Evolutionary conservation across 2,888 invertebrate species (phyloP).

Genomic region (Cacoxenus indagator): DNA sequence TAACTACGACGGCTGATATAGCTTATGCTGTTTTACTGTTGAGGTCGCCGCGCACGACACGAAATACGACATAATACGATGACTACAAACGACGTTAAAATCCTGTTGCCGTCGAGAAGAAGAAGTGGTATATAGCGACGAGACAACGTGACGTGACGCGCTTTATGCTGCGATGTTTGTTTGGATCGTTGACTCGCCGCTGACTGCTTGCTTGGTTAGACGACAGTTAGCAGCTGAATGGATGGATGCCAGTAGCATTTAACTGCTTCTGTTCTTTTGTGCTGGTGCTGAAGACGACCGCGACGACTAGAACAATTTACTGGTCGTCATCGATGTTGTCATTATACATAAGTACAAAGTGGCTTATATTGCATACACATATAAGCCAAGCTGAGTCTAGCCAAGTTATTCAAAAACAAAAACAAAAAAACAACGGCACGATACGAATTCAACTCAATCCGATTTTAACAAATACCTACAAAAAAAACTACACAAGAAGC

Average conservation of each 20-base stretch:
- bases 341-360: conserved; percentile 13
- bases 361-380: too few relatives aligned
- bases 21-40: too few relatives aligned
- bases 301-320: not conserved
- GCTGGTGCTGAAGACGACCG: not conserved
- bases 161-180: not conserved
- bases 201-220: not conserved
- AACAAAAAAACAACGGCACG: not conserved
- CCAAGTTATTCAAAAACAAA: not conserved
- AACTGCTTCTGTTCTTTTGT: conserved; percentile 26
- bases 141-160: too few relatives aligned
- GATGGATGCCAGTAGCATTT: conserved; percentile 44
- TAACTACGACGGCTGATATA: not conserved
- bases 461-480: not conserved
- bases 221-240: not conserved
- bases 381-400: conserved; percentile 7
- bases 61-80: conserved; percentile 5
- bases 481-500: not conserved
- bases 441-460: not conserved
- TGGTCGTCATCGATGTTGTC: not conserved
- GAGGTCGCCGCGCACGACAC: not conserved
- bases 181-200: conserved; percentile 15
- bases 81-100: conserved; percentile 3
- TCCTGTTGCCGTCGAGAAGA: not conserved
- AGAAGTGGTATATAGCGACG: not conserved